Evolutionary conservation across 2,888 invertebrate species (phyloP).

Genomic region (Mythimna lalbum): DNA sequence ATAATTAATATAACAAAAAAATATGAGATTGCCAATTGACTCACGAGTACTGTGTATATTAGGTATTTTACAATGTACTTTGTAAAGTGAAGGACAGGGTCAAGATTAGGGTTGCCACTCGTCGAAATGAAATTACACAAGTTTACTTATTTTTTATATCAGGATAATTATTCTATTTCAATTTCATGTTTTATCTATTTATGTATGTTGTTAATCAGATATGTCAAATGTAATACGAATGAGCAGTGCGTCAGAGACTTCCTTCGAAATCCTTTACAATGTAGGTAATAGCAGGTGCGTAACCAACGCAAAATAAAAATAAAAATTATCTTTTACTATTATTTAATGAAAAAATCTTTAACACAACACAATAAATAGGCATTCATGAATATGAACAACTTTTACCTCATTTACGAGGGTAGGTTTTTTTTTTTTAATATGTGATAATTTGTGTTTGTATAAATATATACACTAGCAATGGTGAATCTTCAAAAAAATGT

Average conservation of each 20-base stretch:
- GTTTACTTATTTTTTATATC: not conserved
- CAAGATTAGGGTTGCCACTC: slow-evolving; percentile 15
- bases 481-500: too few species aligned
- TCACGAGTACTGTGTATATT: not conserved
- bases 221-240: not conserved
- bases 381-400: too few species aligned
- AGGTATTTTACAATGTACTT: too few species aligned
- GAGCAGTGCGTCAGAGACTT: not conserved
- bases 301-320: not conserved
- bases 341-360: too few species aligned
- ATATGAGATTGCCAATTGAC: slow-evolving; percentile 4
- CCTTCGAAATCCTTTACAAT: not conserved
- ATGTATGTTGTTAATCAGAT: not conserved
- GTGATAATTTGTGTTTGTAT: too few species aligned
- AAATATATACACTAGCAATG: too few species aligned
- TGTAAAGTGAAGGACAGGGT: not conserved
- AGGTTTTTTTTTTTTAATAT: too few species aligned
- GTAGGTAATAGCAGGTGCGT: not conserved
- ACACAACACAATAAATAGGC: too few species aligned
- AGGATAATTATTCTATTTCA: not conserved
- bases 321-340: too few species aligned
- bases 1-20: not conserved
- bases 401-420: too few species aligned
- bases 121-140: not conserved
- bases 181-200: not conserved